Conservation (phyloP, 2,888 invertebrate genomes). For the Psococerastis gibbosa region DNA sequence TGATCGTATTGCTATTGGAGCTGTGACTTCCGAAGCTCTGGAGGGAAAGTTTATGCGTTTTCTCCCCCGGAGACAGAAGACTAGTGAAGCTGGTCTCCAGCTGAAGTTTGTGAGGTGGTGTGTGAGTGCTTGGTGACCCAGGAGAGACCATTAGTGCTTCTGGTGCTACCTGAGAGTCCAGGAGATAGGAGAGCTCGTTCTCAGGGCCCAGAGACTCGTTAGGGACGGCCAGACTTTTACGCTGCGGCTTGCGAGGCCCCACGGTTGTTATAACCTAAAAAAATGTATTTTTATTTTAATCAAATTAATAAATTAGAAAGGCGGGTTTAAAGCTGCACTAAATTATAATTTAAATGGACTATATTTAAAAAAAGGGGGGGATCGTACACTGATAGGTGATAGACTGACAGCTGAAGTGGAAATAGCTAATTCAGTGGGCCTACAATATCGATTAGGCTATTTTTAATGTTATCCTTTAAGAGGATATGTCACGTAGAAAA, state of each 20-base stretch:
- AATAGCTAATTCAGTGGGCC: too few relatives aligned
- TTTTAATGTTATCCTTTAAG: too few relatives aligned
- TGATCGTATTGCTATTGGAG: constrained; percentile 23
- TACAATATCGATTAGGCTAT: too few relatives aligned
- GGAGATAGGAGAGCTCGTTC: too few relatives aligned
- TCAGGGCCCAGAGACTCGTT: constrained; percentile 2
- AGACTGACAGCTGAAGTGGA: too few relatives aligned
- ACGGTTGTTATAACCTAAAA: constrained; percentile 54
- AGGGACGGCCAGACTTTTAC: constrained; percentile 26
- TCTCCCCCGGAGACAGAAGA: constrained; percentile 29
- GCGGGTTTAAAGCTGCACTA: too few relatives aligned
- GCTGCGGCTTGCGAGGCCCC: constrained; percentile 61
- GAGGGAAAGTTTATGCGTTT: neutral
- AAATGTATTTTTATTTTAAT: constrained; percentile 12
- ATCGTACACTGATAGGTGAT: too few relatives aligned
- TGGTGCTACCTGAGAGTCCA: constrained; percentile 22
- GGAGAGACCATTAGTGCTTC: constrained; percentile 27
- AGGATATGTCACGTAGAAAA: too few relatives aligned
- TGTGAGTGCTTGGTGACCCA: constrained; percentile 25
- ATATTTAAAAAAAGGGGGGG: too few relatives aligned
- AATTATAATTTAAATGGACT: too few relatives aligned
- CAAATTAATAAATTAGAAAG: too few relatives aligned
- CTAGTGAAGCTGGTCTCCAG: constrained; percentile 61
- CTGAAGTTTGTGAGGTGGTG: constrained; percentile 37
- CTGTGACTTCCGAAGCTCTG: constrained; percentile 21